These are phyloP conservation scores for Phenganax subtilis DNA, from an alignment of 92 coral and sea anemone genomes.

Conservation along the genomic window DNA sequence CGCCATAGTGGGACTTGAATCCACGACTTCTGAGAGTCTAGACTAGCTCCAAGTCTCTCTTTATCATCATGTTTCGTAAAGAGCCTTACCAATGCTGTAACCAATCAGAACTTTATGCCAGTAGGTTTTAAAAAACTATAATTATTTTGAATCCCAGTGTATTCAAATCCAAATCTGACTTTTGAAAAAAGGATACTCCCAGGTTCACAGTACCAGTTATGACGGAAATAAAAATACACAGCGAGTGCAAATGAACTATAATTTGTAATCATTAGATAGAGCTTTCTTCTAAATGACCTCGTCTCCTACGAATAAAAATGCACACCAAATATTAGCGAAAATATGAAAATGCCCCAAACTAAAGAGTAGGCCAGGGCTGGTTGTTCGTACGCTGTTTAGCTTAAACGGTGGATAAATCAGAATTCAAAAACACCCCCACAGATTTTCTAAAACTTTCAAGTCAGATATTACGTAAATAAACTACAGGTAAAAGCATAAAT, in stretches of 20 bases:
- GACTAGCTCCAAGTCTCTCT: too few species aligned
- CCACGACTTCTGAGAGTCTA: too few species aligned
- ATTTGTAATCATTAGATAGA: conserved; percentile 56
- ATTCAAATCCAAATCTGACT: background rate
- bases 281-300: conserved; percentile 57
- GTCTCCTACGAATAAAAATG: conserved; percentile 51
- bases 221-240: conserved; percentile 84
- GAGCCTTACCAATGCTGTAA: too few species aligned
- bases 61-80: too few species aligned
- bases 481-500: too few species aligned
- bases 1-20: too few species aligned
- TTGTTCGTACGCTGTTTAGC: too few species aligned
- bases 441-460: too few species aligned
- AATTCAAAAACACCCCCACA: too few species aligned
- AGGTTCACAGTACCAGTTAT: conserved; percentile 84
- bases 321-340: background rate
- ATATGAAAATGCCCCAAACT: background rate
- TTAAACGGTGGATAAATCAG: too few species aligned
- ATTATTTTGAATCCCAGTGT: background rate
- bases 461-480: too few species aligned
- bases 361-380: background rate
- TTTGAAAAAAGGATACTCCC: conserved; percentile 86
- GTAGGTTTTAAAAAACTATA: background rate
- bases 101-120: too few species aligned
- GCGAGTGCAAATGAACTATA: conserved; percentile 73